Base-by-base conservation (phyloP, 1,140 invertebrate genomes). In the Scylla paramamosain region DNA sequence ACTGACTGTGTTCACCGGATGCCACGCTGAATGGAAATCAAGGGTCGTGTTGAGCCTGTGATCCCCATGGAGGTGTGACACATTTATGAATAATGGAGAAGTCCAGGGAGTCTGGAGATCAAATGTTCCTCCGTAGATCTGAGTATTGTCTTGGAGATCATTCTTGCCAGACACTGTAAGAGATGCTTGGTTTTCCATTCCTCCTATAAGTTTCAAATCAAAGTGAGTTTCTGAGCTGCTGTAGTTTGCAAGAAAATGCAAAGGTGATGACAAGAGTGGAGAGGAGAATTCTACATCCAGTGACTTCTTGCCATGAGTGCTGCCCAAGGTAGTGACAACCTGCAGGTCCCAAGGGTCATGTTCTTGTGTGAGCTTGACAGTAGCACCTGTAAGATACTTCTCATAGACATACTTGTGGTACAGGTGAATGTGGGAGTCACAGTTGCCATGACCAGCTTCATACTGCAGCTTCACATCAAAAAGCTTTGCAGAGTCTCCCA, bases 401-500 rank as follows among this genome's bases (percentile, higher is more conserved):
- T 39, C 20, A 16, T 45, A 67, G 10, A 67, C 83, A 52, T 82
- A 92, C 39, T 89, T 95, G 91, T 95, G 90, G 28, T 93, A 93
- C 0, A 95, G 29, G 59, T 93, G 84, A 4, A 93, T 12, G 32
- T 88, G 91, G 16, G 94, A 92, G 28, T 95, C 84, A 88, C 90
- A 95, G 25, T 45, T 93, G 28, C 91, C 84, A 25, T 7, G 20
- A 3, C 94, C 91, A 82, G 92, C 91, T 82, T 92, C 83, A 59
- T 95, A 95, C 48, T 77, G 31, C 16, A 95, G 45, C 29, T 95
- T 95, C 31, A 82, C 59, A n/a, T 95, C 94, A 20, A 77, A 77
- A 2, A 95, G 20, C 14, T 92, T 48, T 14, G 46, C 16, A 4
- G 29, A 0, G 25, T 88, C 94, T n/a, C 20, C 91, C 16, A 95